Conservation (phyloP, 1,140 invertebrate genomes). For the Nilaparvata lugens region DNA sequence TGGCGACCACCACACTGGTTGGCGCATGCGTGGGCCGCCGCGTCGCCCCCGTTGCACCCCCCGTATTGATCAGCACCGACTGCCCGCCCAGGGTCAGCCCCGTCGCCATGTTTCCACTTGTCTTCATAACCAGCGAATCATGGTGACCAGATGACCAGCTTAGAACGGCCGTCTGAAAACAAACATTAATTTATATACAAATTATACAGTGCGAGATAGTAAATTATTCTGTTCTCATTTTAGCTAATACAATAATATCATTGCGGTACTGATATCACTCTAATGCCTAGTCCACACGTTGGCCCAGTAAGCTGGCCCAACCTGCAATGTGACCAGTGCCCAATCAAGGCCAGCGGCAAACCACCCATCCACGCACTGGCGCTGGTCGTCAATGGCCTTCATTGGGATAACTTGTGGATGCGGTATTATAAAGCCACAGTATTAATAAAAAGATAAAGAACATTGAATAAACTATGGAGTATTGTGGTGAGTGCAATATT, state of each 20-base stretch:
- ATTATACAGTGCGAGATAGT: too few species aligned
- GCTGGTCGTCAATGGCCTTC: too few species aligned
- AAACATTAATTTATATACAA: neutral
- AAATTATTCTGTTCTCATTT: too few species aligned
- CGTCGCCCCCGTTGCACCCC: neutral
- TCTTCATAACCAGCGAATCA: slow-evolving; percentile 25
- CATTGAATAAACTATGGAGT: too few species aligned
- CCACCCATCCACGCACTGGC: too few species aligned
- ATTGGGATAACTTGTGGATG: too few species aligned
- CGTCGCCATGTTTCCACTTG: neutral
- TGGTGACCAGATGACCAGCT: slow-evolving; percentile 18
- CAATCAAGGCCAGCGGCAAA: too few species aligned
- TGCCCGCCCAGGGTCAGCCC: slow-evolving; percentile 4
- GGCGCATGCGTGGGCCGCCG: slow-evolving; percentile 8
- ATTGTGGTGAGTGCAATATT: too few species aligned
- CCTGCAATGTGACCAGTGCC: too few species aligned
- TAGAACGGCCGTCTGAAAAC: slow-evolving; percentile 27
- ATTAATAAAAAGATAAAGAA: too few species aligned
- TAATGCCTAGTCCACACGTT: neutral
- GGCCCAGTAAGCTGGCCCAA: too few species aligned
- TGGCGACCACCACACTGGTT: slow-evolving; percentile 20
- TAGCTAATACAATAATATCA: neutral
- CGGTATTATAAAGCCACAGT: too few species aligned
- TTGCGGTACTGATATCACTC: neutral
- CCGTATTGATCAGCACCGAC: slow-evolving; percentile 16